Conservation (phyloP, 2,113 vertebrate genomes). For the Plecturocebus donacophilus region DNA sequence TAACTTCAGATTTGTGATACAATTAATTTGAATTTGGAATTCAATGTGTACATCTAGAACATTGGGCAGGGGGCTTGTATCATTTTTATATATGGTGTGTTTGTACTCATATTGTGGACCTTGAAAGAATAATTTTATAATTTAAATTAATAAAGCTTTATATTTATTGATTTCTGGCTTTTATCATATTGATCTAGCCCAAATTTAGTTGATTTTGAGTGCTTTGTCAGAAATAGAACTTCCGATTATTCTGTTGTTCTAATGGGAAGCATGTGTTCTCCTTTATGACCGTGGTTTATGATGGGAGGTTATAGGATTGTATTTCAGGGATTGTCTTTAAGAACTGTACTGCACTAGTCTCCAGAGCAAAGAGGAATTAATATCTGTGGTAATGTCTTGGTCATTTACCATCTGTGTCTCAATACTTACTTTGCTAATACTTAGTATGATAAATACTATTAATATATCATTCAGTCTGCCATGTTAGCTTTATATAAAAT, state of each 20-base stretch:
- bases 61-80: background rate
- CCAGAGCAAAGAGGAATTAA: conserved; percentile 38
- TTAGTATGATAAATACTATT: conserved; percentile 32
- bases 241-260: conserved; percentile 37
- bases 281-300: conserved; percentile 42
- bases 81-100: background rate
- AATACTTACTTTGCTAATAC: conserved; percentile 15
- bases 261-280: conserved; percentile 42
- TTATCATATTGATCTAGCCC: conserved; percentile 28
- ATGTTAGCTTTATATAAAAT: background rate
- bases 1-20: conserved; percentile 6
- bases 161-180: conserved; percentile 33
- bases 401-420: background rate
- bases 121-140: conserved; percentile 29
- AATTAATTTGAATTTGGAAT: conserved; percentile 10
- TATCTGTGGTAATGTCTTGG: background rate
- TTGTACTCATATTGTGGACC: conserved; percentile 14
- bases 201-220: conserved; percentile 36
- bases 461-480: background rate
- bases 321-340: conserved; percentile 5
- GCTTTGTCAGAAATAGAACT: conserved; percentile 35
- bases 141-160: background rate
- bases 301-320: background rate
- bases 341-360: background rate
- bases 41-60: conserved; percentile 9